Evolutionary conservation across 2,113 vertebrate genomes (phyloP).

Genomic region (Pristiophorus japonicus): DNA sequence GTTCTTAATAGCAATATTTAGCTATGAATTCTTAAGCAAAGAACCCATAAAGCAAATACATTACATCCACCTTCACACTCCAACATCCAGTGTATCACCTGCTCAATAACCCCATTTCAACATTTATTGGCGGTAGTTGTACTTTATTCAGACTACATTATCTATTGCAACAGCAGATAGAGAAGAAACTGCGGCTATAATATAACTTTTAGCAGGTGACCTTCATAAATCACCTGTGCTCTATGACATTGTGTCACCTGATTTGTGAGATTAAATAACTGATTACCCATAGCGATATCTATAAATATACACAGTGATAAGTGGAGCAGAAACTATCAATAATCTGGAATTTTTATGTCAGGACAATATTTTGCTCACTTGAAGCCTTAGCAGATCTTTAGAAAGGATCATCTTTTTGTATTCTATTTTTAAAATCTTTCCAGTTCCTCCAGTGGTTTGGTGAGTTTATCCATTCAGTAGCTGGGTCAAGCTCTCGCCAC

Average conservation of each 20-base stretch:
- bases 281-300: background rate
- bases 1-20: no score
- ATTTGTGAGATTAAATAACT: conserved; percentile 14
- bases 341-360: background rate
- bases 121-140: background rate
- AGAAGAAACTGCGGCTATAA: background rate
- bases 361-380: background rate
- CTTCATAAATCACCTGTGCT: background rate
- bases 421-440: background rate
- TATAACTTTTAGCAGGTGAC: background rate
- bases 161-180: background rate
- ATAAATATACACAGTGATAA: background rate
- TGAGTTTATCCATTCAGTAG: no score
- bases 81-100: background rate
- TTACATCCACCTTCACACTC: no score
- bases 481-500: background rate
- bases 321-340: background rate
- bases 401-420: background rate
- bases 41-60: no score
- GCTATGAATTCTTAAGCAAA: no score
- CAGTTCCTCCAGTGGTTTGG: background rate
- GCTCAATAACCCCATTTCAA: background rate
- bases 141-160: background rate
- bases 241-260: background rate
- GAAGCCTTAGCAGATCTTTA: background rate